A percentile compares a stretch with the other conserved stretches of the same genome.
Evolutionary conservation across 1,140 invertebrate species (phyloP).

Genomic region (Drosophila bocki): DNA sequence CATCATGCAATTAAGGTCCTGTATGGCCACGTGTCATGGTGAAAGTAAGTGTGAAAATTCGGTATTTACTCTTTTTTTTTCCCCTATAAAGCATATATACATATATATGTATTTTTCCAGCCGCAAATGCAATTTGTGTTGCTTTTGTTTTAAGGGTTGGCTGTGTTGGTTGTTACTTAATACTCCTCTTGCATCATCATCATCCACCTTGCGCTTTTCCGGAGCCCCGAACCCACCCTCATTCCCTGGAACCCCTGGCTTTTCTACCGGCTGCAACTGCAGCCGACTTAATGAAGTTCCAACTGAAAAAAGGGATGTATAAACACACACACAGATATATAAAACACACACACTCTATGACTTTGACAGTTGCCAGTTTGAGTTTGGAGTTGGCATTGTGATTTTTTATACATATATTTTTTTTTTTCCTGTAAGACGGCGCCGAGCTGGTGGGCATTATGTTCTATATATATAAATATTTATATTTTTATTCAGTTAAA

Average conservation of each 20-base stretch:
- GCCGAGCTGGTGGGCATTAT: slow-evolving; percentile 25
- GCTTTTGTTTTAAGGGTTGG: slow-evolving; percentile 72
- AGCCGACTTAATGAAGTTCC: slow-evolving; percentile 60
- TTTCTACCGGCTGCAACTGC: slow-evolving; percentile 51
- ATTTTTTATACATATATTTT: background rate
- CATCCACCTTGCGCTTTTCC: slow-evolving; percentile 79
- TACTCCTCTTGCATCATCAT: slow-evolving; percentile 76
- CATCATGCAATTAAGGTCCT: slow-evolving; percentile 65
- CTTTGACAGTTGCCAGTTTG: slow-evolving; percentile 68
- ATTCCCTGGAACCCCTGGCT: slow-evolving; percentile 11
- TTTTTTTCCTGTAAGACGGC: slow-evolving; percentile 28
- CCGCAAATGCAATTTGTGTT: slow-evolving; percentile 71
- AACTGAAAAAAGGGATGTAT: slow-evolving; percentile 28
- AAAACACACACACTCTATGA: slow-evolving; percentile 21
- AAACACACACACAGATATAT: slow-evolving; percentile 3
- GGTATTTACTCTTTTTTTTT: slow-evolving; percentile 15
- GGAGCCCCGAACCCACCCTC: slow-evolving; percentile 39
- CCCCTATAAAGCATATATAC: background rate
- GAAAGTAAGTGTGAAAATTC: slow-evolving; percentile 63
- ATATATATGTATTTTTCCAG: slow-evolving; percentile 1
- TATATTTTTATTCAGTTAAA: slow-evolving; percentile 36
- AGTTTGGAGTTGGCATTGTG: slow-evolving; percentile 33
- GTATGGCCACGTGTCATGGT: background rate
- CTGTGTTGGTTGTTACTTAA: slow-evolving; percentile 58
- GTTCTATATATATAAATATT: slow-evolving; percentile 40